A percentile compares a stretch with the other conserved stretches of the same genome.
Evolutionary conservation across 2,888 invertebrate species (phyloP).

Genomic region (Loripinus fragilis): DNA sequence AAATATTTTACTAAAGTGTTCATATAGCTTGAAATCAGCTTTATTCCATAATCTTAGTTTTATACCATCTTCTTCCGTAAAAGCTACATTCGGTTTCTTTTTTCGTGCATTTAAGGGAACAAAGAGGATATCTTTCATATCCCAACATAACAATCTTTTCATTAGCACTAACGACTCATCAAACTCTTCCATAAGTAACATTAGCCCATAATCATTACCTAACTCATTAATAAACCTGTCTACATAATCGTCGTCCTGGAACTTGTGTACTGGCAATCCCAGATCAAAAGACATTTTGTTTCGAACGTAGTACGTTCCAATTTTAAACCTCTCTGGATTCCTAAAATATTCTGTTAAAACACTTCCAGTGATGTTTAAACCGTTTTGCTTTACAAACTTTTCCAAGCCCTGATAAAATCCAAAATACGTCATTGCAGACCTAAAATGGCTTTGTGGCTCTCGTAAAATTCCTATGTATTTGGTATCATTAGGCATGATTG

Average conservation of each 20-base stretch:
- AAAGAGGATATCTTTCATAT: constrained; percentile 75
- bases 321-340: constrained; percentile 15
- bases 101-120: constrained; percentile 63
- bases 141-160: constrained; percentile 76
- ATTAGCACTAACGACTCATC: constrained; percentile 79
- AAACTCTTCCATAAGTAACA: constrained; percentile 79
- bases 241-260: constrained; percentile 43
- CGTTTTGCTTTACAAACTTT: neutral
- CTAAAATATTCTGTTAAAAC: constrained; percentile 38
- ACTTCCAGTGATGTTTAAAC: neutral
- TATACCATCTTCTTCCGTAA: constrained; percentile 53
- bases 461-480: constrained; percentile 67
- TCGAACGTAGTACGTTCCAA: constrained; percentile 40
- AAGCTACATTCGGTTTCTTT: constrained; percentile 33
- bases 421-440: constrained; percentile 68
- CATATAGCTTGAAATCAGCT: constrained; percentile 75
- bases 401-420: constrained; percentile 50
- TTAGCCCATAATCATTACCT: constrained; percentile 70
- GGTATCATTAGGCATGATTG: constrained; percentile 63
- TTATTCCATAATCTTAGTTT: constrained; percentile 66
- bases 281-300: constrained; percentile 66
- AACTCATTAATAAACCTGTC: constrained; percentile 63
- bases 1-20: constrained; percentile 69
- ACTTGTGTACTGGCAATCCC: constrained; percentile 46
- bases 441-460: constrained; percentile 66